Evolutionary conservation across 1,140 invertebrate genomes (phyloP).

Genomic region (Drosophila malerkotliana): DNA sequence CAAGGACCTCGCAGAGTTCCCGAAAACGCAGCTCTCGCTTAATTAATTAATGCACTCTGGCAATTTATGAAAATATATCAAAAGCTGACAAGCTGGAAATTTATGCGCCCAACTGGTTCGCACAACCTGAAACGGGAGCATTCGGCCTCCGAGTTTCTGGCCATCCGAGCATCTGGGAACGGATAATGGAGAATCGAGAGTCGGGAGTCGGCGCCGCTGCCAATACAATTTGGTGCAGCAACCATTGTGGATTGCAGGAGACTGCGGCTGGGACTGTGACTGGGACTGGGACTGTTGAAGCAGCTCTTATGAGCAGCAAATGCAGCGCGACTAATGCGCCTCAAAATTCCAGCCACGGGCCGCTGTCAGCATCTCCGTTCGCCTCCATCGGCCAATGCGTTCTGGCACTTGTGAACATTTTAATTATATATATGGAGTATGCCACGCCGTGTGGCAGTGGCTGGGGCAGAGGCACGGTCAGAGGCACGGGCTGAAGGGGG

Average conservation of each 20-base stretch:
- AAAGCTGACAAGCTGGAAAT: slow-evolving; percentile 82
- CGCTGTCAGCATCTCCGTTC: slow-evolving; percentile 60
- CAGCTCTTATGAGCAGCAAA: slow-evolving; percentile 76
- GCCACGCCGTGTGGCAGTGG: not conserved
- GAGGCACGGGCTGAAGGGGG: not conserved
- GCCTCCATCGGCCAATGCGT: slow-evolving; percentile 55
- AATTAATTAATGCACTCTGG: slow-evolving; percentile 82
- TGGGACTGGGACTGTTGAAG: slow-evolving; percentile 46
- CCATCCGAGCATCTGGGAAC: not conserved
- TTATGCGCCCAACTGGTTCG: slow-evolving; percentile 70
- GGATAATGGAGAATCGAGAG: slow-evolving; percentile 14
- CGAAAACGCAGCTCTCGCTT: slow-evolving; percentile 58
- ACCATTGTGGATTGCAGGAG: slow-evolving; percentile 8
- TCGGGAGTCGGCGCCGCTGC: slow-evolving; percentile 39
- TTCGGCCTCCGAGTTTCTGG: not conserved
- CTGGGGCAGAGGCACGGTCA: not conserved
- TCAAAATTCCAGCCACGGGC: slow-evolving; percentile 70
- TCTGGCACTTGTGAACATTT: slow-evolving; percentile 82
- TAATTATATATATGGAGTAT: slow-evolving; percentile 63
- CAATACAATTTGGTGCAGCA: slow-evolving; percentile 46
- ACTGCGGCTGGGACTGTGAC: slow-evolving; percentile 40
- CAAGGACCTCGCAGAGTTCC: slow-evolving; percentile 21
- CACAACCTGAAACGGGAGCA: slow-evolving; percentile 60
- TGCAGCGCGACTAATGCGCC: slow-evolving; percentile 80
- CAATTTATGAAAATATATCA: slow-evolving; percentile 83